Conservation (phyloP, 2,797 vertebrate genomes). For the Hemitrygon akajei region DNA sequence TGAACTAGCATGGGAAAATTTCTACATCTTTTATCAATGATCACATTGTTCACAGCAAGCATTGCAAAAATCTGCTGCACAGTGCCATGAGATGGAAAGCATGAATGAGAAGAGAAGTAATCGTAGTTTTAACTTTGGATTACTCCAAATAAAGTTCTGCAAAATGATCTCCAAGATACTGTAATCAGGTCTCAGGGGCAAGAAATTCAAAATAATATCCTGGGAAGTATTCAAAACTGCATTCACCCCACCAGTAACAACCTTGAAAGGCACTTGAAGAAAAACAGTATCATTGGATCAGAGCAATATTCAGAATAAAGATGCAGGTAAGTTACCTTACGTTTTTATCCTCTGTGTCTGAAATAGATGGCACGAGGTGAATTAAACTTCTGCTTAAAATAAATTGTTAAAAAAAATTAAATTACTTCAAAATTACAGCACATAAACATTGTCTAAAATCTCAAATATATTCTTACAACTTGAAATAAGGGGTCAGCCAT, state of each 20-base stretch:
- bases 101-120: not conserved
- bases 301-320: not conserved
- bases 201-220: not conserved
- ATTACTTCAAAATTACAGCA: not conserved
- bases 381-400: slow-evolving; percentile 72
- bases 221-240: not conserved
- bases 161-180: not conserved
- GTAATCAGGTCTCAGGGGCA: not conserved
- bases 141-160: not conserved
- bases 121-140: not conserved
- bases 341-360: slow-evolving; percentile 54
- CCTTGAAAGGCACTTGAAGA: not conserved
- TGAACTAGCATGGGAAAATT: not conserved
- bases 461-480: not conserved
- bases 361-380: slow-evolving; percentile 62
- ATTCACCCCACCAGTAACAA: not conserved
- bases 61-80: not conserved
- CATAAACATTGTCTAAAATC: not conserved
- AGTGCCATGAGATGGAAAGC: not conserved
- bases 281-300: not conserved
- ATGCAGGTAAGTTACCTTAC: slow-evolving; percentile 54
- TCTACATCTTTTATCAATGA: not conserved
- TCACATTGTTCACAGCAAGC: not conserved
- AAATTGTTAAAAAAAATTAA: not conserved
- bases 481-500: no score